A percentile compares a stretch with the other conserved stretches of the same genome.
These are phyloP conservation scores for Stegana nigrithorax DNA, from an alignment of 2,888 invertebrate genomes.

Conservation along the genomic window DNA sequence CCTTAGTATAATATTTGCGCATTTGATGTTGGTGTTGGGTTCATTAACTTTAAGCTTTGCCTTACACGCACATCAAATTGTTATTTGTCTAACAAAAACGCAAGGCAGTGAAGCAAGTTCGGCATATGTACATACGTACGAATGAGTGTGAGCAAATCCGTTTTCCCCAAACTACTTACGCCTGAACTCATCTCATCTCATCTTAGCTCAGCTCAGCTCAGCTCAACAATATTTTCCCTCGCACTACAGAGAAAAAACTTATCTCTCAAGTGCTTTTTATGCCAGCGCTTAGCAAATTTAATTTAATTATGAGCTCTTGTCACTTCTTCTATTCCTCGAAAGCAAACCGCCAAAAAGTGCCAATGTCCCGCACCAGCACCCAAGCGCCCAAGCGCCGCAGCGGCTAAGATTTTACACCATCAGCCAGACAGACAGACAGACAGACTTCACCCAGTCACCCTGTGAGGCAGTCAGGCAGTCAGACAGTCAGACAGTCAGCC, in stretches of 20 bases:
- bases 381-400: too few relatives aligned
- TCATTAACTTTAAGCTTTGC: slow-evolving; percentile 16
- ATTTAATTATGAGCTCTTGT: slow-evolving; percentile 59
- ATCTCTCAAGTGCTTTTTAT: slow-evolving; percentile 48
- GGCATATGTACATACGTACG: neutral
- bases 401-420: too few relatives aligned
- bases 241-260: neutral
- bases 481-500: slow-evolving; percentile 4
- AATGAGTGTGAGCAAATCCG: neutral
- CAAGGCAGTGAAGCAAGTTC: too few relatives aligned
- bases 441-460: neutral
- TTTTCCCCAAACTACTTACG: neutral
- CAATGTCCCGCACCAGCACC: too few relatives aligned
- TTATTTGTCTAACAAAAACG: too few relatives aligned
- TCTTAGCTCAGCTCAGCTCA: neutral
- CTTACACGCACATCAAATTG: slow-evolving; percentile 12
- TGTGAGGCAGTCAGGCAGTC: slow-evolving; percentile 1
- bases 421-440: too few relatives aligned
- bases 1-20: neutral
- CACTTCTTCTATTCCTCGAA: slow-evolving; percentile 30
- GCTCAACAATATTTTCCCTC: neutral
- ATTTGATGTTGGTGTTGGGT: slow-evolving; percentile 1
- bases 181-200: neutral
- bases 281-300: slow-evolving; percentile 53
- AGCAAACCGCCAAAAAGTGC: neutral